A percentile compares a stretch with the other conserved stretches of the same genome.
phyloP scores from a whole-genome alignment of 2,888 invertebrate species.

The Xanthia icteritia region DNA sequence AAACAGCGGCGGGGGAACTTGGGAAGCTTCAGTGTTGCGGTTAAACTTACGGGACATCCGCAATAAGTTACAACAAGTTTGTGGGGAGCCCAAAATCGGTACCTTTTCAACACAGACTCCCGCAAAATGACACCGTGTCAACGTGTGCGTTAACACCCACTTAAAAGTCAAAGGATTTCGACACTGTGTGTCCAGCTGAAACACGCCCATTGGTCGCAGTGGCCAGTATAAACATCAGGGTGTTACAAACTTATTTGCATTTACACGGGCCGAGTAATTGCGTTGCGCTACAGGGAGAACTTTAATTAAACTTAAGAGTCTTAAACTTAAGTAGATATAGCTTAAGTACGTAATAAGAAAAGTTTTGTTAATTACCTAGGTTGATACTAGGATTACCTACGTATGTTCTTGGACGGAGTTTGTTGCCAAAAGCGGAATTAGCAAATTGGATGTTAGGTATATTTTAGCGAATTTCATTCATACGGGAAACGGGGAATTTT shows the following conservation, averaged over 20 bases:
- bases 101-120: conserved; percentile 55
- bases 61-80: conserved; percentile 80
- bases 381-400: conserved; percentile 67
- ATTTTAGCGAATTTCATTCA: conserved; percentile 43
- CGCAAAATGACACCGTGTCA: conserved; percentile 52
- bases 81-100: conserved; percentile 70
- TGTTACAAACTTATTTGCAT: conserved; percentile 89
- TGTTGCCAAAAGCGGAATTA: conserved; percentile 69
- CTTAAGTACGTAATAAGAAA: conserved; percentile 86
- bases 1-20: conserved; percentile 71
- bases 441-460: conserved; percentile 62
- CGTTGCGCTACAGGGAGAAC: conserved; percentile 88
- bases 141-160: conserved; percentile 44
- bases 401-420: conserved; percentile 49
- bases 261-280: conserved; percentile 89
- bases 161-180: conserved; percentile 48
- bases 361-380: conserved; percentile 82
- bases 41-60: conserved; percentile 81
- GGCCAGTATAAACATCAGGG: conserved; percentile 85
- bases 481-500: conserved; percentile 33
- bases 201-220: conserved; percentile 72
- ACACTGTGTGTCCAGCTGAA: conserved; percentile 68
- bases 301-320: conserved; percentile 89
- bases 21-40: conserved; percentile 77
- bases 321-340: conserved; percentile 84